Conservation (phyloP, 2,888 invertebrate species). For the Glaucopsyche alexis region DNA sequence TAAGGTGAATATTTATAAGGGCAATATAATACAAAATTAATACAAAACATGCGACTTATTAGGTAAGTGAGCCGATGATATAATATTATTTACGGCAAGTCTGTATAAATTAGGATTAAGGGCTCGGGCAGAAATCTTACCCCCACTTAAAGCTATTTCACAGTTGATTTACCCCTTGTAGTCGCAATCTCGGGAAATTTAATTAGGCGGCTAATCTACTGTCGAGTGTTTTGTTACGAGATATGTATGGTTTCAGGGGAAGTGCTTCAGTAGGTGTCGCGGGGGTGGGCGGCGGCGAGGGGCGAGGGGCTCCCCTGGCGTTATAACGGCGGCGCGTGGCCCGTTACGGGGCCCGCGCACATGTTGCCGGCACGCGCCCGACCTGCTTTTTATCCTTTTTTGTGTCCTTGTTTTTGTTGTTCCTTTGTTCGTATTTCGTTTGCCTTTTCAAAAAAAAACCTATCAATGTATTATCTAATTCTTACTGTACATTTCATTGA, state of each 20-base stretch:
- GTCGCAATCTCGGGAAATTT: constrained; percentile 72
- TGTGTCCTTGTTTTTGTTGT: constrained; percentile 66
- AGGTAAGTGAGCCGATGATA: not conserved
- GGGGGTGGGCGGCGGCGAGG: constrained; percentile 32
- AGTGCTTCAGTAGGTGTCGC: constrained; percentile 59
- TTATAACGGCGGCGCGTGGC: constrained; percentile 66
- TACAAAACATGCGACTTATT: not conserved
- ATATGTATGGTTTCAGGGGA: constrained; percentile 69
- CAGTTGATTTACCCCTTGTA: constrained; percentile 63
- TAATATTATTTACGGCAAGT: constrained; percentile 5
- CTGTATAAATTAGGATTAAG: constrained; percentile 15
- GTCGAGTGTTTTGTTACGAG: constrained; percentile 67
- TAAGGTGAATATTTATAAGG: not conserved
- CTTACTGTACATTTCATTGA: constrained; percentile 27
- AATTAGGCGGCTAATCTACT: constrained; percentile 73
- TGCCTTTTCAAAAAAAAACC: constrained; percentile 39
- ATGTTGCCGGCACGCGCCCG: constrained; percentile 77
- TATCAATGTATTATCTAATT: constrained; percentile 25
- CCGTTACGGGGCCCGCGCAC: constrained; percentile 71
- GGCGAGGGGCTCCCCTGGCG: constrained; percentile 26
- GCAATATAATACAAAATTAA: not conserved
- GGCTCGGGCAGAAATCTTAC: constrained; percentile 22
- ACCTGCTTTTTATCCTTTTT: constrained; percentile 68
- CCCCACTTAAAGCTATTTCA: constrained; percentile 47
- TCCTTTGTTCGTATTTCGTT: constrained; percentile 67